Base-by-base conservation (phyloP, 37 sponge, comb jelly and placozoan species). In the Sycon ciliatum region DNA sequence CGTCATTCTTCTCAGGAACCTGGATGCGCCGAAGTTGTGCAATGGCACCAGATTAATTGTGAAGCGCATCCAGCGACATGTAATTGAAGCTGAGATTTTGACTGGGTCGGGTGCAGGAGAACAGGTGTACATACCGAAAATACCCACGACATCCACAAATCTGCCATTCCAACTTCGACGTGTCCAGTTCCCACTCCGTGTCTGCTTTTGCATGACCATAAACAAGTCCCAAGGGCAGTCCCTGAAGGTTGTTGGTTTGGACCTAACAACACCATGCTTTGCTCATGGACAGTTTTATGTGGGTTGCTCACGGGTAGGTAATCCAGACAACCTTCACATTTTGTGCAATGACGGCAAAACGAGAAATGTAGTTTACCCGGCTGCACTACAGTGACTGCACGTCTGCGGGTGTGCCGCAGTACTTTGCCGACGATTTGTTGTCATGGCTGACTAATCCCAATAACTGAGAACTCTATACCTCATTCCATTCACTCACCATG, bases 41-140 rank as follows among this genome's bases (percentile, higher is more conserved):
- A 74, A 74, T 74, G 75, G 75, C 39, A 74, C 75, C 3, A 22
- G 26, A 65, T 49, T 57, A 3, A 65, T 65, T 27, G 29, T 74
- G 27, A 74, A 4, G 4, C 64, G 63, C 1, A 36, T 57, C 5
- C 18, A 22, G 30, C n/a, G n/a, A 60, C 26, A 60, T 26, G 30
- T 60, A 11, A 60, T 60, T 11, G 63, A 60, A 60, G 63, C 63
- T 9, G 16, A 11, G 9, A 60, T 60, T n/a, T 9, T 26, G 26
- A 60, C 30, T n/a, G 63, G 63, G 30, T 22, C 7, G 16, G 26
- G 26, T 11, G 9, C 7, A 18, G 9, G 9, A 11, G 29, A 60
- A 60, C 7, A 26, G 7, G 63, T 60, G 9, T 60, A n/a, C 30
- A 60, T 60, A 11, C 63, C 63, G 9, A 60, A 22, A 60, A 60